Evolutionary conservation across 2,797 vertebrate species (phyloP), one percentile per base, ranked within the genome.

Genomic region (Sparidentex hasta): DNA sequence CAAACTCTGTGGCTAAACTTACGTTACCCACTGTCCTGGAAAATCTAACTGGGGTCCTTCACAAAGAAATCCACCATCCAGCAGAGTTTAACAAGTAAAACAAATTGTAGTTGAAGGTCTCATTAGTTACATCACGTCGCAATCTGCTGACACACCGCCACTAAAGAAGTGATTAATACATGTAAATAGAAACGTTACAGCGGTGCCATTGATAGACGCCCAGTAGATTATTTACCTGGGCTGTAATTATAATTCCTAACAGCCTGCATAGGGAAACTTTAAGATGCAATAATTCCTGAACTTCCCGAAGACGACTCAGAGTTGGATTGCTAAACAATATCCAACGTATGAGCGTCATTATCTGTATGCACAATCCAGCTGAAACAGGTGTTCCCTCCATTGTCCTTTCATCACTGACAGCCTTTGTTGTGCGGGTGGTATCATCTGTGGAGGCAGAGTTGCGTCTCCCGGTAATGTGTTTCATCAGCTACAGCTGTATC

Each of bases 401-500:
- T 57, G 75, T 88, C 73, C 86, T 88, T 91, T 92, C 78, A 91
- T 89, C 65, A 13, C 59, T 56, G 81, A 70, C 80, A 82, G 86
- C 68, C 82, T 92, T 91, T 91, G 90, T 92, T 89, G 84, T 82
- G 76, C 2, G 25, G 78, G 68, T 57, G 78, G 78, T 43, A 74
- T 84, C 84, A 82, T 91, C 85, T 85, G 91, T 56, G 69, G 76
- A 48, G 74, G 74, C 9, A 55, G 71, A 72, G 81, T 91, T 93
- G 85, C 90, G 47, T 85, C 85, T 88, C 68, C 70, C 2, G 29
- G 43, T 80, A 56, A 87, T 78, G 68, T 77, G 71, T 93, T 93
- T 92, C 91, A 91, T 93, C 92, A 91, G 84, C 86, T 81, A 62
- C 91, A 92, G 91, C 93, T 93, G 91, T 81, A 85, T 73, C 13